phyloP scores from a whole-genome alignment of 2,888 invertebrate species.

The Archaeoteleia sp. region DNA sequence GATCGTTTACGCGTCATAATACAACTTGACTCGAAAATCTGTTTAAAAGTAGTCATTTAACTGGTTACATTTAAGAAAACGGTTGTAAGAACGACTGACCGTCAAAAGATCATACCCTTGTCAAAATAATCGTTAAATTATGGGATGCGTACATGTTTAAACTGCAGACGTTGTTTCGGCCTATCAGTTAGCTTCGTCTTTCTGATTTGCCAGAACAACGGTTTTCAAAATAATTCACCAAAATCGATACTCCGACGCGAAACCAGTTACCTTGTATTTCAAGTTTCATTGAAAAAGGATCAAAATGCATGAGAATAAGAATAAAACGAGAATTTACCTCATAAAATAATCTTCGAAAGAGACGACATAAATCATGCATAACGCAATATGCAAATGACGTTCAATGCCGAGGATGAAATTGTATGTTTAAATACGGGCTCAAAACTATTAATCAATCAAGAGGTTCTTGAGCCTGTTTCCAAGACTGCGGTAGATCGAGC shows the following conservation, averaged over 20 bases:
- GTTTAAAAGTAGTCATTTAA: conserved; percentile 58
- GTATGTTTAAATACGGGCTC: conserved; percentile 17
- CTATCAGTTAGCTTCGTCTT: conserved; percentile 57
- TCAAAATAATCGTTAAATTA: conserved; percentile 74
- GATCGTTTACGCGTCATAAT: too few species aligned
- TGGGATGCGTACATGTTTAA: conserved; percentile 67
- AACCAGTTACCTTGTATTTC: neutral
- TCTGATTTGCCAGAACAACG: too few species aligned
- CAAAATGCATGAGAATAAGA: conserved; percentile 40
- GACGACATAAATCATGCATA: conserved; percentile 41
- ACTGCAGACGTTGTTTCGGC: conserved; percentile 62
- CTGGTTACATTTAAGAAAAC: conserved; percentile 67
- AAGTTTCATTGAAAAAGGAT: conserved; percentile 26
- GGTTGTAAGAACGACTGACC: conserved; percentile 68
- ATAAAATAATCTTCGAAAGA: conserved; percentile 24
- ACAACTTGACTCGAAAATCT: too few species aligned
- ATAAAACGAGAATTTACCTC: conserved; percentile 24
- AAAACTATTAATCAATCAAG: conserved; percentile 36
- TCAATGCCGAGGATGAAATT: conserved; percentile 14
- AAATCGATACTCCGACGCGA: too few species aligned
- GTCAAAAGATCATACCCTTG: conserved; percentile 72
- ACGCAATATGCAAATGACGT: conserved; percentile 42
- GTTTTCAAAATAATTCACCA: too few species aligned
- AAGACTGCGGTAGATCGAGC: conserved; percentile 33
- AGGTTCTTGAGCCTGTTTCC: conserved; percentile 19